These are phyloP conservation scores for Cerastis leucographa DNA, from an alignment of 2,888 invertebrate genomes.

Conservation along the genomic window DNA sequence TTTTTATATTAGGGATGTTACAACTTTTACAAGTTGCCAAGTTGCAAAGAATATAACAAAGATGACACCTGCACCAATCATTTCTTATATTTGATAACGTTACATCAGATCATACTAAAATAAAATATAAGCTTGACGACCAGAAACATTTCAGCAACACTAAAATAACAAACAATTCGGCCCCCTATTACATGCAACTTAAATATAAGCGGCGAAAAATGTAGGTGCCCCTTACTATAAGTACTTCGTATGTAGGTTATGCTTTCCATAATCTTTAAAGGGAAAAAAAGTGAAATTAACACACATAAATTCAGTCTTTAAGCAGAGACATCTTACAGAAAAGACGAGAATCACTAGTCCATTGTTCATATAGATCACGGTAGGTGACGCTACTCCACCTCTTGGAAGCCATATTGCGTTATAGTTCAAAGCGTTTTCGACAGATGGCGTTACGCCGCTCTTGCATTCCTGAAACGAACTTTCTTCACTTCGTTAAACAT, in stretches of 20 bases:
- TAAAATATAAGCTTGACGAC: not conserved
- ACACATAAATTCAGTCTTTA: slow-evolving; percentile 33
- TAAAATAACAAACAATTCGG: not conserved
- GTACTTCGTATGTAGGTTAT: not conserved
- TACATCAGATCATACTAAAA: not conserved
- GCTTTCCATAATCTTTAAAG: not conserved
- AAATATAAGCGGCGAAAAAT: not conserved
- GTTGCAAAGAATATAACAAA: not conserved
- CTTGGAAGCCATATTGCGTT: not conserved
- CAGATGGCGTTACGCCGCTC: slow-evolving; percentile 53
- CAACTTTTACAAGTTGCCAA: not conserved
- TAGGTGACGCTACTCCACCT: slow-evolving; percentile 28
- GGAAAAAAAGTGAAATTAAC: not conserved
- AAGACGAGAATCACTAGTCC: slow-evolving; percentile 4
- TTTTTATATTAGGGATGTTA: not conserved
- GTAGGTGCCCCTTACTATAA: not conserved
- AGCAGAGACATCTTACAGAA: slow-evolving; percentile 54
- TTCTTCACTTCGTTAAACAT: slow-evolving; percentile 72
- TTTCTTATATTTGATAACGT: not conserved
- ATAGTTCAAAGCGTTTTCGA: not conserved
- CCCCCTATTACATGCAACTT: not conserved
- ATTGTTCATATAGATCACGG: slow-evolving; percentile 11
- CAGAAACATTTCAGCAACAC: not conserved
- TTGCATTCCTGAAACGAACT: slow-evolving; percentile 4
- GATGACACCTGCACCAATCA: not conserved